Base-by-base conservation (phyloP, 2,797 vertebrate species). In the Xenopus petersii region DNA sequence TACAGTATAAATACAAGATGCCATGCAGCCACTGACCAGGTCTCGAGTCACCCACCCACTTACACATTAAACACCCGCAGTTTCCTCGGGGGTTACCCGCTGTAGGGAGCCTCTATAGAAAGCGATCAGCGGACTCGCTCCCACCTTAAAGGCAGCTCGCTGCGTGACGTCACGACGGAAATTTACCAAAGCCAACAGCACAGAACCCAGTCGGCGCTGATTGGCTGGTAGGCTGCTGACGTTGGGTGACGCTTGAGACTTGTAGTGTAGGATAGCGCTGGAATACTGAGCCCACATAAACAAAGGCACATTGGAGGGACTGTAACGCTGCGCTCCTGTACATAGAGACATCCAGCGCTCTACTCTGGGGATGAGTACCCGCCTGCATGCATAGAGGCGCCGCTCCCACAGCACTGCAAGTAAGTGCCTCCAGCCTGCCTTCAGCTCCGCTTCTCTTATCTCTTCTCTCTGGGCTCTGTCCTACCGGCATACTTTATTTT, bases 281-380 rank as follows among this genome's bases (percentile, higher is more conserved):
- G 89, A 86, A 87, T 86, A 89, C 89, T 81, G 91, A 89, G 93
- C 94, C 93, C 96, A 95, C 95, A 98, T 96, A 97, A 98, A 98
- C 96, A 98, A 98, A 98, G 96, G 94, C 95, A 97, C 96, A 97
- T 97, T 97, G 95, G 91, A 86, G 88, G 92, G 88, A 87, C 89
- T 3, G 89, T 79, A 73, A 73, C 79, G 85, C 81, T 80, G 69
- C 80, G 70, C 48, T 70, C 71, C 80, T n/a, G 62, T 56, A 7
- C 58, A 17, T 67, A 33, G 13, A 30, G 74, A 12, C 49, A 61
- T 68, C 26, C 65, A 55, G 67, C 72, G 21, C 17, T 42, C 60
- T 58, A 21, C 82, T 79, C 87, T 76, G 72, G 75, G 82, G 79
- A 82, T 81, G 84, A 79, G 66, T 75, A 83, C 83, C 70, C 90